Evolutionary conservation across 2,797 vertebrate genomes (phyloP).

Genomic region (Vireo griseus): DNA sequence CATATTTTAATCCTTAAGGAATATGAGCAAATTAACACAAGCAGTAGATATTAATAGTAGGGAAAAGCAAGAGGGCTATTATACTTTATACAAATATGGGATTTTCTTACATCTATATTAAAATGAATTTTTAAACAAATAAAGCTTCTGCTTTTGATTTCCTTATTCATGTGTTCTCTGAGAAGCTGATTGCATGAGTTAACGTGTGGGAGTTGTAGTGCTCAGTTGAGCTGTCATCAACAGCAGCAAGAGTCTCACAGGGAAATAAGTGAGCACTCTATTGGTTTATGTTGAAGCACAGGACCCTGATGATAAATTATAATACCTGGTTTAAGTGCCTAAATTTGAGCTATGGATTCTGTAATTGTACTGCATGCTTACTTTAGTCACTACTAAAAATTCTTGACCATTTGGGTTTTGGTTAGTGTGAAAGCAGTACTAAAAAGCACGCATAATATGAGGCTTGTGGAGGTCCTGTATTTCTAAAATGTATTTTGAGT

Average conservation of each 20-base stretch:
- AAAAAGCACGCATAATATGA: background rate
- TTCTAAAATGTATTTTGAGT: background rate
- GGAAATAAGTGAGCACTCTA: background rate
- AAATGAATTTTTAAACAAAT: background rate
- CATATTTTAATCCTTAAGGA: background rate
- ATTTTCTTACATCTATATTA: background rate
- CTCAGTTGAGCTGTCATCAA: background rate
- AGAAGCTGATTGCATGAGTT: background rate
- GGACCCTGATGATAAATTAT: background rate
- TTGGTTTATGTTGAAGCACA: background rate
- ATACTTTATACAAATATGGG: background rate
- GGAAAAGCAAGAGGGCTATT: background rate
- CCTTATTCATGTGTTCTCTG: background rate
- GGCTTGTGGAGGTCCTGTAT: background rate
- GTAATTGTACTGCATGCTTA: background rate
- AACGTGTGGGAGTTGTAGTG: background rate
- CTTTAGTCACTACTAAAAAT: background rate
- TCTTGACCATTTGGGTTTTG: background rate
- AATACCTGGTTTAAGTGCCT: background rate
- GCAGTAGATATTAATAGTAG: background rate
- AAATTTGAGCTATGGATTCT: background rate
- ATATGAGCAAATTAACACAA: background rate
- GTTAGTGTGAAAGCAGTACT: background rate
- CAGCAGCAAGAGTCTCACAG: background rate
- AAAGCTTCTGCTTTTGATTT: background rate